Conservation (phyloP, 2,888 invertebrate genomes). For the Kuschelorhynchus macadamiae region DNA sequence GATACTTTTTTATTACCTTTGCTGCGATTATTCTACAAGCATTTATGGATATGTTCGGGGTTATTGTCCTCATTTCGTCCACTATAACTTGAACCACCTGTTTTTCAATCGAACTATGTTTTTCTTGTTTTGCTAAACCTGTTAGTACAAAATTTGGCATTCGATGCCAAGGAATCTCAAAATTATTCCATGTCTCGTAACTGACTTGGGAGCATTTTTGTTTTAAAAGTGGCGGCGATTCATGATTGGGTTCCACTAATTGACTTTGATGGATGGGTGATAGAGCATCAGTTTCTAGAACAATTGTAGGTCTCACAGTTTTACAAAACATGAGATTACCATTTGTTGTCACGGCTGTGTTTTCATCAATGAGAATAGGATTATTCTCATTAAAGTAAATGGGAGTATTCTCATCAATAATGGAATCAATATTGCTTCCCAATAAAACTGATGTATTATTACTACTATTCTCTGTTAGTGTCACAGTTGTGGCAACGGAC, state of each 20-base stretch:
- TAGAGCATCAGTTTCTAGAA: too few species aligned
- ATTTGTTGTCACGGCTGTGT: too few species aligned
- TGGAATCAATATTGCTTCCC: too few species aligned
- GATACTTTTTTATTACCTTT: conserved; percentile 15
- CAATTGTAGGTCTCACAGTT: too few species aligned
- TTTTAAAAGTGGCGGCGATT: too few species aligned
- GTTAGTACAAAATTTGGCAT: conserved; percentile 4
- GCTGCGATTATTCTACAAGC: conserved; percentile 17
- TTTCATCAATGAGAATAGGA: conserved; percentile 2
- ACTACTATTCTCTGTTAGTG: background rate
- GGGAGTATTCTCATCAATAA: background rate
- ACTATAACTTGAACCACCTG: conserved; percentile 11
- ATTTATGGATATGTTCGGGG: background rate
- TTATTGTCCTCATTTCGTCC: conserved; percentile 12
- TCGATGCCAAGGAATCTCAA: conserved; percentile 13
- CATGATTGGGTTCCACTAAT: too few species aligned
- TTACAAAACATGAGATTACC: too few species aligned
- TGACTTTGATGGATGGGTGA: background rate
- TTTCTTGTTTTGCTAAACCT: background rate
- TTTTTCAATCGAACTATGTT: conserved; percentile 5
- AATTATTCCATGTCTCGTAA: conserved; percentile 11
- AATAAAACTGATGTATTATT: background rate
- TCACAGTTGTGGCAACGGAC: background rate
- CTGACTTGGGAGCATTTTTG: conserved; percentile 10
- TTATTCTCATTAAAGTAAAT: background rate